phyloP scores from a whole-genome alignment of 2,888 invertebrate genomes.

The Mythimna vitellina region DNA sequence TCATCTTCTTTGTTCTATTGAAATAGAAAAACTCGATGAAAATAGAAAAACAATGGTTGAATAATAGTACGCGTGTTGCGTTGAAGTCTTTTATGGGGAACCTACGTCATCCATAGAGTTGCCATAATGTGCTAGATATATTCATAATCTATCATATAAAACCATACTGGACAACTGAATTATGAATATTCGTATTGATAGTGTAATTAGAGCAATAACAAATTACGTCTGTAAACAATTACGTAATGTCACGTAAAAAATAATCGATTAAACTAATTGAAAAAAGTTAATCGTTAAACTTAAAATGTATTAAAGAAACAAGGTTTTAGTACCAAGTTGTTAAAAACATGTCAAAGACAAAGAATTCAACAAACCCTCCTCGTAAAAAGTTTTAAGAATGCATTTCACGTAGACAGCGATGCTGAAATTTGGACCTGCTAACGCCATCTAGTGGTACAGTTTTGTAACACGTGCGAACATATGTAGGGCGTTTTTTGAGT shows the following conservation, averaged over 20 bases:
- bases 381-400: constrained; percentile 54
- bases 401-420: constrained; percentile 19
- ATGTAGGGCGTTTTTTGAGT: constrained; percentile 3
- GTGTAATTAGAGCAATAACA: constrained; percentile 8
- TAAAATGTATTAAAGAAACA: constrained; percentile 4
- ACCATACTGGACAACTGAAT: background rate
- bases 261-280: constrained; percentile 15
- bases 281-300: constrained; percentile 1
- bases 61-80: constrained; percentile 64
- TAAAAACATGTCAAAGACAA: constrained; percentile 31
- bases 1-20: constrained; percentile 29
- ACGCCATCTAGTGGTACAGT: constrained; percentile 70
- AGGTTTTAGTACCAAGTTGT: constrained; percentile 1
- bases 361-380: constrained; percentile 36
- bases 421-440: constrained; percentile 55
- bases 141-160: background rate
- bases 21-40: constrained; percentile 38
- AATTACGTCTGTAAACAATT: constrained; percentile 2
- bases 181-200: background rate
- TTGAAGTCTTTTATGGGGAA: constrained; percentile 76
- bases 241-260: constrained; percentile 15
- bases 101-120: constrained; percentile 57
- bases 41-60: constrained; percentile 46
- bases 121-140: constrained; percentile 11
- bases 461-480: background rate